Percentiles rank a stretch among this genome's conserved stretches.
Conservation (phyloP, 35 echinoderm and acorn worm genomes). For the Amphiura filiformis region DNA sequence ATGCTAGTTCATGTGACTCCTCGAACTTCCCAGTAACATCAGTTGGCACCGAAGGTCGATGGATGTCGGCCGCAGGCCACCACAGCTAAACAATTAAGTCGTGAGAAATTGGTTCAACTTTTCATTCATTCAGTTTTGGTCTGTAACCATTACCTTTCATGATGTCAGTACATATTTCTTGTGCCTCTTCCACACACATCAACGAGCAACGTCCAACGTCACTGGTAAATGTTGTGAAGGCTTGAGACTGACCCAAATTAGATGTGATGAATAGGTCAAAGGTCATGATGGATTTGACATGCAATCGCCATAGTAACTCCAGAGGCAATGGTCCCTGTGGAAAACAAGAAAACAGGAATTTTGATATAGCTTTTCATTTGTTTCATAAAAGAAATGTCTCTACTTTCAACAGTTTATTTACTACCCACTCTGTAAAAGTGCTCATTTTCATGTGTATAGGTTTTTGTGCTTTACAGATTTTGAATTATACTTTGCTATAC, state of each 20-base stretch:
- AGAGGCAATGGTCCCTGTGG: conserved; percentile 14
- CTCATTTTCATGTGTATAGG: not conserved
- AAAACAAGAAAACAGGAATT: too few relatives aligned
- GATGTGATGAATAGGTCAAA: conserved; percentile 10
- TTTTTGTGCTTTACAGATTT: not conserved
- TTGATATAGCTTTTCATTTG: not conserved
- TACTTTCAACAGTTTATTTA: not conserved
- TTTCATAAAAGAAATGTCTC: not conserved
- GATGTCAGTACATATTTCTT: not conserved
- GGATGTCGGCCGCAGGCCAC: too few relatives aligned
- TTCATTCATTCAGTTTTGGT: too few relatives aligned
- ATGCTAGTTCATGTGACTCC: too few relatives aligned
- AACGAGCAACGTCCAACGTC: not conserved
- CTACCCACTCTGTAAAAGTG: not conserved
- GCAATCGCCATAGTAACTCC: conserved; percentile 33
- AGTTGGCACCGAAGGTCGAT: too few relatives aligned
- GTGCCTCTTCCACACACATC: not conserved
- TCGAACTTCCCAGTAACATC: too few relatives aligned
- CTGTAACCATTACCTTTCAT: not conserved
- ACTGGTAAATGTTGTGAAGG: not conserved
- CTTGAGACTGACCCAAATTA: not conserved
- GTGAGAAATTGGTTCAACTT: too few relatives aligned
- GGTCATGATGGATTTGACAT: not conserved
- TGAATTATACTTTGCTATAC: not conserved
- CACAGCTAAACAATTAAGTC: too few relatives aligned